These are phyloP conservation scores for Drosophila birchii DNA, from an alignment of 2,888 invertebrate genomes.

Conservation along the genomic window DNA sequence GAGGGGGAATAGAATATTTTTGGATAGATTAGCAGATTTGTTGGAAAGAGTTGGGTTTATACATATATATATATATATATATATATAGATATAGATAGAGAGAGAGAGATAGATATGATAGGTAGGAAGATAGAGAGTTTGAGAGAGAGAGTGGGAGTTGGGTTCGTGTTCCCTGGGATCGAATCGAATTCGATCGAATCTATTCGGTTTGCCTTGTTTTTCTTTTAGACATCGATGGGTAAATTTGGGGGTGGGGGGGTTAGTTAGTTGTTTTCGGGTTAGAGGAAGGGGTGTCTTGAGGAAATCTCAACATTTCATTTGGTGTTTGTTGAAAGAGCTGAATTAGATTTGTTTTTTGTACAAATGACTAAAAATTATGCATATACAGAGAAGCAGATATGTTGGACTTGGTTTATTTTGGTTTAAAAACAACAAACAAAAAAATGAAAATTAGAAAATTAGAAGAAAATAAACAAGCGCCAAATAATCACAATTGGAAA, in stretches of 20 bases:
- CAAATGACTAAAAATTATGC: slow-evolving; percentile 39
- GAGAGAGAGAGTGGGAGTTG: slow-evolving; percentile 10
- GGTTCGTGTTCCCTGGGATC: slow-evolving; percentile 31
- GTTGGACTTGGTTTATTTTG: slow-evolving; percentile 4
- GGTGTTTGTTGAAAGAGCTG: slow-evolving; percentile 84
- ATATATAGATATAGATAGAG: not conserved
- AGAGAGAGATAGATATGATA: slow-evolving; percentile 2
- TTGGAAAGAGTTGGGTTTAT: slow-evolving; percentile 12
- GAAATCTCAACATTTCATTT: slow-evolving; percentile 81
- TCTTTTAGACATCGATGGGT: slow-evolving; percentile 16
- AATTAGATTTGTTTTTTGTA: slow-evolving; percentile 78
- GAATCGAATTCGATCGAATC: slow-evolving; percentile 17
- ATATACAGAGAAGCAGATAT: slow-evolving; percentile 26
- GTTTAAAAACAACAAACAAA: not conserved
- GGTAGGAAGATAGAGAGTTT: slow-evolving; percentile 15
- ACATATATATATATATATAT: not conserved
- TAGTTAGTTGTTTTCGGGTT: slow-evolving; percentile 31
- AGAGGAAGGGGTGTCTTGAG: slow-evolving; percentile 72
- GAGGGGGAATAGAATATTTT: slow-evolving; percentile 4
- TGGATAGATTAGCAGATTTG: too few relatives aligned
- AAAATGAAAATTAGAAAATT: not conserved
- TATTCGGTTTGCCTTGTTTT: slow-evolving; percentile 23
- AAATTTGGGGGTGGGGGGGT: not conserved
- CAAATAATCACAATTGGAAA: slow-evolving; percentile 9
- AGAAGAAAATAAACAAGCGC: not conserved